Percentiles rank a stretch among this genome's conserved stretches.
phyloP scores from a whole-genome alignment of 2,113 vertebrate genomes.

The Menidia beryllina region DNA sequence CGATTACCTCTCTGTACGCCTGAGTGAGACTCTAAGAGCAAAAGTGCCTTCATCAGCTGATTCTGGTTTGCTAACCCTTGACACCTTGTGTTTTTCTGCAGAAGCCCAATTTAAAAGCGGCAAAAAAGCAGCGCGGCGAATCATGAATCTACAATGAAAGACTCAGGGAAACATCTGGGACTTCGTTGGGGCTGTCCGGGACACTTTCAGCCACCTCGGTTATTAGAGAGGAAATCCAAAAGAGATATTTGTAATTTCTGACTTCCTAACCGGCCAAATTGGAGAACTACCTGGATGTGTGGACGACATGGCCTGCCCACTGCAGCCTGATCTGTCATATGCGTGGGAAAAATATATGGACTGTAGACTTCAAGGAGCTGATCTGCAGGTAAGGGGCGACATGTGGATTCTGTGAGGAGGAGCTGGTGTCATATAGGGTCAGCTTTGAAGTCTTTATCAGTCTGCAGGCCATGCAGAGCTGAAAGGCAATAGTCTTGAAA shows the following conservation, averaged over 20 bases:
- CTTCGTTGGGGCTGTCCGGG: conserved; percentile 44
- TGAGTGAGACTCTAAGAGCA: not conserved
- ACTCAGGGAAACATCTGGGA: conserved; percentile 38
- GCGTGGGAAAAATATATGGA: conserved; percentile 86
- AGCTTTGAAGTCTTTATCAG: not conserved
- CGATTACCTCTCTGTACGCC: not conserved
- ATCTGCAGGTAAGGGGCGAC: conserved; percentile 79
- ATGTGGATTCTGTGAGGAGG: not conserved
- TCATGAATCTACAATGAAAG: conserved; percentile 69
- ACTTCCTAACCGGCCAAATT: conserved; percentile 21
- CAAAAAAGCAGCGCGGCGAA: conserved; percentile 32
- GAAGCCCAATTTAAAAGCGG: conserved; percentile 52
- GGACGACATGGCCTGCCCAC: conserved; percentile 77
- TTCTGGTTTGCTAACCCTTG: conserved; percentile 23
- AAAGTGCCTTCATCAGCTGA: not conserved
- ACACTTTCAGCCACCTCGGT: conserved; percentile 41
- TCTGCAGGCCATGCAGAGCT: not conserved
- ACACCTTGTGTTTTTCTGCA: conserved; percentile 52
- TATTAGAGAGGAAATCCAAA: conserved; percentile 24
- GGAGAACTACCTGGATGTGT: conserved; percentile 26
- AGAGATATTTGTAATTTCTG: conserved; percentile 15
- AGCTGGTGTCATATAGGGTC: not conserved
- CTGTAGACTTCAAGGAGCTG: conserved; percentile 80
- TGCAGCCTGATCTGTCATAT: conserved; percentile 73
- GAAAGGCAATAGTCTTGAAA: not conserved